Conservation (phyloP, 2,113 vertebrate genomes). For the Cyanoramphus novaezelandiae region DNA sequence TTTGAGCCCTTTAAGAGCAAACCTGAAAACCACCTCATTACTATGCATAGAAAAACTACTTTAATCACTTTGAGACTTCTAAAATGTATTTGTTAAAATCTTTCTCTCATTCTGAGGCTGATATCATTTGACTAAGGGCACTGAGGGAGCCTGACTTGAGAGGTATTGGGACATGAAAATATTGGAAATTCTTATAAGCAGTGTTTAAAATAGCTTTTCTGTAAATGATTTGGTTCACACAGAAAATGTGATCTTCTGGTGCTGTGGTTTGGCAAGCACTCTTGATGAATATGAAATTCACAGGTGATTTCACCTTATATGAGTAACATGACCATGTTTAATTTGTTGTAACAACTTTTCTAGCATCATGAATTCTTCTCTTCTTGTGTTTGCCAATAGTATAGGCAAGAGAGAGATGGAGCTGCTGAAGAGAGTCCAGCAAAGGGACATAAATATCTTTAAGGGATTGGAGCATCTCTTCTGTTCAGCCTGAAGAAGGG, state of each 20-base stretch:
- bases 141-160: conserved; percentile 62
- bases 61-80: conserved; percentile 71
- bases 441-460: background rate
- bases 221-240: conserved; percentile 59
- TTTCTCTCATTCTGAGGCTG: conserved; percentile 57
- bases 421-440: background rate
- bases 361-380: background rate
- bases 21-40: conserved; percentile 64
- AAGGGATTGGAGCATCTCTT: background rate
- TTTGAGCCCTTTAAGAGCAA: conserved; percentile 66
- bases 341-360: background rate
- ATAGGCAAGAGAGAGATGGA: background rate
- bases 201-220: conserved; percentile 69
- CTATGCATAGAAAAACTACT: conserved; percentile 69
- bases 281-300: conserved; percentile 51
- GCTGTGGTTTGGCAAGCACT: conserved; percentile 40
- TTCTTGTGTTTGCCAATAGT: background rate
- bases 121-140: conserved; percentile 60
- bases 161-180: conserved; percentile 59
- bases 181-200: conserved; percentile 65
- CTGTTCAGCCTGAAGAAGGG: background rate
- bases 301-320: conserved; percentile 38
- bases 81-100: conserved; percentile 71
- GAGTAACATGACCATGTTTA: background rate
- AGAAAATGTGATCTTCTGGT: conserved; percentile 51